Conservation (phyloP, 1,140 invertebrate genomes). For the Drosophila bocqueti region DNA sequence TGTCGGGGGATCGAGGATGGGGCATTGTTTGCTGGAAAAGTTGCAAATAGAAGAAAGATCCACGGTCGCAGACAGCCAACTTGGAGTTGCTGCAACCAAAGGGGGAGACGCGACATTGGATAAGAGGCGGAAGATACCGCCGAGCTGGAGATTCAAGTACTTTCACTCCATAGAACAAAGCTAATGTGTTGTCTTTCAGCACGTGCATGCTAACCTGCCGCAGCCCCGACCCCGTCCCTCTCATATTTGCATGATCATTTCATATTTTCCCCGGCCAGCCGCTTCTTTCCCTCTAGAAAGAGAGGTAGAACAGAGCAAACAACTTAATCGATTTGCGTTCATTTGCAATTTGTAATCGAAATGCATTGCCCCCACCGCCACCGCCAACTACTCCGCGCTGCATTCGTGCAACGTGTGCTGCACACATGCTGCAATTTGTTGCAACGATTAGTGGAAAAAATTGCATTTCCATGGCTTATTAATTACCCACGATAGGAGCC, state of each 20-base stretch:
- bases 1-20: slow-evolving; percentile 31
- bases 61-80: slow-evolving; percentile 43
- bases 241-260: slow-evolving; percentile 80
- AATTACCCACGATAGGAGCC: slow-evolving; percentile 75
- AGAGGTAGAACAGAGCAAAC: slow-evolving; percentile 49
- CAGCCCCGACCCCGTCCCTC: background rate
- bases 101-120: slow-evolving; percentile 18
- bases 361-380: slow-evolving; percentile 32
- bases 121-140: slow-evolving; percentile 4
- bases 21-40: slow-evolving; percentile 70
- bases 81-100: background rate
- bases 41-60: slow-evolving; percentile 47
- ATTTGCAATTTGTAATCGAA: slow-evolving; percentile 82
- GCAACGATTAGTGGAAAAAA: slow-evolving; percentile 76
- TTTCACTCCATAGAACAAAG: slow-evolving; percentile 75
- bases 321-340: slow-evolving; percentile 83
- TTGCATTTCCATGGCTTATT: slow-evolving; percentile 75
- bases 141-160: slow-evolving; percentile 35
- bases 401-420: slow-evolving; percentile 67
- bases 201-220: slow-evolving; percentile 57
- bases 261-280: slow-evolving; percentile 54
- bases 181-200: slow-evolving; percentile 68
- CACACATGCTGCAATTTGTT: slow-evolving; percentile 80
- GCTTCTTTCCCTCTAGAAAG: background rate
- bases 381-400: background rate